phyloP scores from a whole-genome alignment of 2,797 vertebrate genomes.

The Knipowitschia caucasica region DNA sequence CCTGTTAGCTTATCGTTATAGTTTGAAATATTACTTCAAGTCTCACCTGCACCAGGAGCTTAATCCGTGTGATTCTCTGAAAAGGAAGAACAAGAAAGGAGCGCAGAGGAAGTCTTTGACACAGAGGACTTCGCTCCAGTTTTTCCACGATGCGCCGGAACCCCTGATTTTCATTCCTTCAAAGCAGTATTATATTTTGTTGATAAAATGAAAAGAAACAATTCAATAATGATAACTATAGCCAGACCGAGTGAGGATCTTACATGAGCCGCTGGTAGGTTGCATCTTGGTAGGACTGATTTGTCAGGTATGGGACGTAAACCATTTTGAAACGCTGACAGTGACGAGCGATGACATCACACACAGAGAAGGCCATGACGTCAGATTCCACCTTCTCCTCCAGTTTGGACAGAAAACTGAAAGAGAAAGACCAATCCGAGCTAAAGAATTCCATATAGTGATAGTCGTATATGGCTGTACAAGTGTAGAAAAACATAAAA shows the following conservation, averaged over 20 bases:
- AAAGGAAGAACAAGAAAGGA: conserved; percentile 98
- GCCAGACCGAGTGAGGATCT: conserved; percentile 43
- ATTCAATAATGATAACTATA: too few species aligned
- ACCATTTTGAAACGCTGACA: conserved; percentile 85
- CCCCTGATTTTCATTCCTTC: conserved; percentile 81
- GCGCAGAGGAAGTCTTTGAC: conserved; percentile 92
- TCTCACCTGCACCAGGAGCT: conserved; percentile 90
- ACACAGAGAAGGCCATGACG: conserved; percentile 86
- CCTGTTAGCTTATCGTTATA: too few species aligned
- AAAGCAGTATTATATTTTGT: background rate
- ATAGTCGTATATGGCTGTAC: too few species aligned
- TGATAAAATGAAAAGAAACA: background rate
- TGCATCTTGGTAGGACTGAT: conserved; percentile 95
- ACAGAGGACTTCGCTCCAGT: conserved; percentile 86
- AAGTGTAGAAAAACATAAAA: too few species aligned
- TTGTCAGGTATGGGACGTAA: conserved; percentile 96
- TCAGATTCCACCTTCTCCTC: conserved; percentile 90
- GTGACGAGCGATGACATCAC: conserved; percentile 86
- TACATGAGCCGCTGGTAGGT: conserved; percentile 92
- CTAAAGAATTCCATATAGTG: too few species aligned
- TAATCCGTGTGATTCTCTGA: conserved; percentile 94
- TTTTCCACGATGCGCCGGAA: conserved; percentile 87
- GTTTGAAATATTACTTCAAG: too few species aligned
- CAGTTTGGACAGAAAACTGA: conserved; percentile 89
- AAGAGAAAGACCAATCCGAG: conserved; percentile 10